Evolutionary conservation across 2,113 vertebrate species (phyloP).

Genomic region (Bubo blakistoni): DNA sequence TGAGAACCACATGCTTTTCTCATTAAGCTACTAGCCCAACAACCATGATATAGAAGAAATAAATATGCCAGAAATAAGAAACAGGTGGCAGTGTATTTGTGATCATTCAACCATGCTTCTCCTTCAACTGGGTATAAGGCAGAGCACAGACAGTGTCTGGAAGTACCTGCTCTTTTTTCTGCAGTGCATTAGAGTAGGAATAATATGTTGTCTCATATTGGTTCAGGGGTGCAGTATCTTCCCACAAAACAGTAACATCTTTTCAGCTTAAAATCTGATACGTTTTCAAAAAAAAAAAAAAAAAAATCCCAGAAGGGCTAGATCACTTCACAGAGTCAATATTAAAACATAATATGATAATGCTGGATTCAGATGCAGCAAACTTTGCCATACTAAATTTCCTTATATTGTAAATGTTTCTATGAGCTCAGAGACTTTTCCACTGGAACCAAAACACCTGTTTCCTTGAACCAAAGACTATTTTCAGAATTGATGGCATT

Average conservation of each 20-base stretch:
- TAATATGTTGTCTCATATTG: neutral
- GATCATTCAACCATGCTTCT: neutral
- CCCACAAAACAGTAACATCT: neutral
- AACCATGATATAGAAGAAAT: neutral
- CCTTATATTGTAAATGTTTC: neutral
- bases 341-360: neutral
- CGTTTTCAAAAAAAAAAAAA: neutral
- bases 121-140: neutral
- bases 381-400: neutral
- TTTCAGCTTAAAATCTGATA: neutral
- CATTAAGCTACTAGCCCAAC: neutral
- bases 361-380: neutral
- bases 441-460: neutral
- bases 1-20: constrained; percentile 5
- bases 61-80: neutral
- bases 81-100: neutral
- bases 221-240: neutral
- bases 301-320: neutral
- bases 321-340: neutral
- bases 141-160: neutral
- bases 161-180: neutral
- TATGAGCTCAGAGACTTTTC: neutral
- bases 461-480: neutral
- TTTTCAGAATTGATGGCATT: neutral
- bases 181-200: neutral